Conservation (phyloP, 2,113 vertebrate species). For the Synchiropus splendidus region DNA sequence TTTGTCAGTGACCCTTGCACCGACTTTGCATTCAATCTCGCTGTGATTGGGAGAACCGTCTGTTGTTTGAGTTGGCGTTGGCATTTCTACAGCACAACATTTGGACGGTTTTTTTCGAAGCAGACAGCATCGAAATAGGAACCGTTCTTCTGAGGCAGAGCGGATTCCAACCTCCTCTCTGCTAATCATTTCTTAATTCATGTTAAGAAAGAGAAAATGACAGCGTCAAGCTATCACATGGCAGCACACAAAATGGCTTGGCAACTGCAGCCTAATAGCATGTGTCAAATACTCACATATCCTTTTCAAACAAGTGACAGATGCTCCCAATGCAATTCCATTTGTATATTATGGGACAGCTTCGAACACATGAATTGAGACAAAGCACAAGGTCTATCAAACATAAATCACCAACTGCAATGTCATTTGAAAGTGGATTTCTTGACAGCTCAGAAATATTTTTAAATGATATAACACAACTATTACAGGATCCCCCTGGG, state of each 20-base stretch:
- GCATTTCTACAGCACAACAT: constrained; percentile 34
- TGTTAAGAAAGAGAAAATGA: constrained; percentile 4
- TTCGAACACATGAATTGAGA: constrained; percentile 24
- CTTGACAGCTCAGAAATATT: constrained; percentile 22
- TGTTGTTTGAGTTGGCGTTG: constrained; percentile 38
- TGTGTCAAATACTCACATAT: constrained; percentile 43
- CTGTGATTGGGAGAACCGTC: constrained; percentile 24
- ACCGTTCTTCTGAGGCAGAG: constrained; percentile 10
- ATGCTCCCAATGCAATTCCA: constrained; percentile 44
- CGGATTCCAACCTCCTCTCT: constrained; percentile 8
- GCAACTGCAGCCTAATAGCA: constrained; percentile 42
- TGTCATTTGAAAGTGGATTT: constrained; percentile 57
- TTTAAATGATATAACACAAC: constrained; percentile 25
- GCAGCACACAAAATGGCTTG: constrained; percentile 13
- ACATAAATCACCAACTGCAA: constrained; percentile 37
- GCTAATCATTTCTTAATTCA: constrained; percentile 20
- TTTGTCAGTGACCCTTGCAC: constrained; percentile 60
- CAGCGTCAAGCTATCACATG: not conserved
- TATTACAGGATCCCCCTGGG: constrained; percentile 44
- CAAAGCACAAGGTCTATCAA: constrained; percentile 16
- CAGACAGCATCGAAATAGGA: constrained; percentile 1
- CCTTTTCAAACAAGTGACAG: constrained; percentile 41
- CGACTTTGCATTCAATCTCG: constrained; percentile 55
- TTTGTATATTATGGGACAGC: constrained; percentile 36
- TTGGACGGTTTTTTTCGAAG: constrained; percentile 21